Evolutionary conservation across 2,888 invertebrate genomes (phyloP).

Genomic region (Saturnia pavonia): DNA sequence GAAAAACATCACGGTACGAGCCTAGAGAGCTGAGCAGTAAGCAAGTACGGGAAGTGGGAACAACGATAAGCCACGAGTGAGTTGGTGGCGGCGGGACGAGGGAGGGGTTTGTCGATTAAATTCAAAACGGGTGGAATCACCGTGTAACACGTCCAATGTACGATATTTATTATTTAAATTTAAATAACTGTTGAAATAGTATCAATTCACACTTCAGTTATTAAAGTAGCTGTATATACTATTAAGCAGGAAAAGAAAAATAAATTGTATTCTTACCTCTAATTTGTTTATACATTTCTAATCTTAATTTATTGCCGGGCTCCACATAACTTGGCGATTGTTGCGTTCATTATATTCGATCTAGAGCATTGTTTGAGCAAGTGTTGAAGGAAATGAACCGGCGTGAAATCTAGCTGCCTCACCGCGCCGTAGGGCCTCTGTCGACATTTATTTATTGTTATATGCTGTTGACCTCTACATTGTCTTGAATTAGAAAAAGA

Average conservation of each 20-base stretch:
- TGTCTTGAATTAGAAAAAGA: conserved; percentile 20
- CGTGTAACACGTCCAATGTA: background rate
- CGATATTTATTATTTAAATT: background rate
- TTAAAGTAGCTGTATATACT: conserved; percentile 1
- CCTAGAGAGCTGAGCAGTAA: too few species aligned
- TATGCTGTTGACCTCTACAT: conserved; percentile 48
- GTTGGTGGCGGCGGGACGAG: too few species aligned
- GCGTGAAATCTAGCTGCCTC: conserved; percentile 32
- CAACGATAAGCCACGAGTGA: too few species aligned
- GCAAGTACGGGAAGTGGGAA: too few species aligned
- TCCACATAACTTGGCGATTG: conserved; percentile 44
- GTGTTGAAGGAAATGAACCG: conserved; percentile 66
- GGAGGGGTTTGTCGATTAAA: too few species aligned
- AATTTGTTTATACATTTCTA: conserved; percentile 32
- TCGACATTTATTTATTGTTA: conserved; percentile 42
- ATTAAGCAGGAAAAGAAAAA: conserved; percentile 18
- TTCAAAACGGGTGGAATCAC: too few species aligned
- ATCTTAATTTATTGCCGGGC: conserved; percentile 33
- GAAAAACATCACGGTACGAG: too few species aligned
- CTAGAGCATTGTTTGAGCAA: conserved; percentile 67
- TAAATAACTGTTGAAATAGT: background rate
- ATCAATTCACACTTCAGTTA: conserved; percentile 10
- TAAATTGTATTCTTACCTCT: conserved; percentile 18
- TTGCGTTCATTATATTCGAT: conserved; percentile 55
- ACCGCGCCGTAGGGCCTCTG: conserved; percentile 30